These are phyloP conservation scores for Drosophila eugracilis DNA, from an alignment of 1,140 invertebrate genomes.

Conservation along the genomic window DNA sequence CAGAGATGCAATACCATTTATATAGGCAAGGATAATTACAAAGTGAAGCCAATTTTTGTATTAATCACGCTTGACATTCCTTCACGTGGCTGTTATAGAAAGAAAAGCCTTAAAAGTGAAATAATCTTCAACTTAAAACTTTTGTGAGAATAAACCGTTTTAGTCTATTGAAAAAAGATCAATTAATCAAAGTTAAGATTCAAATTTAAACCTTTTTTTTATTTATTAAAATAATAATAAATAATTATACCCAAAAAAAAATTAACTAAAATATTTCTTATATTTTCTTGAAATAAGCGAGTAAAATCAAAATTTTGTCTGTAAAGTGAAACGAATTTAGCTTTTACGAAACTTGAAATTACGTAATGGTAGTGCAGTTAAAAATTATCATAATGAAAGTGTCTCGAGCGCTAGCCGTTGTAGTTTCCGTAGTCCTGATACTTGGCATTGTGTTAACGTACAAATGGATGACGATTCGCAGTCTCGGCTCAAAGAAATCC, in stretches of 20 bases:
- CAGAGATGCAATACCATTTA: not conserved
- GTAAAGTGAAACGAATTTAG: slow-evolving; percentile 1
- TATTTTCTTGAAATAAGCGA: not conserved
- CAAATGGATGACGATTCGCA: slow-evolving; percentile 1
- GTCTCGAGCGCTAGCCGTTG: slow-evolving; percentile 26
- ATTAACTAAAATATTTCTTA: not conserved
- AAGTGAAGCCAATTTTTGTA: not conserved
- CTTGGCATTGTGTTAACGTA: slow-evolving; percentile 19
- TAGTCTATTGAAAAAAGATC: too few species aligned
- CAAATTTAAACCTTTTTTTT: too few species aligned
- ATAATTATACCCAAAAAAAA: not conserved
- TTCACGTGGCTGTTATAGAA: not conserved
- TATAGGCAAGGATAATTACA: not conserved
- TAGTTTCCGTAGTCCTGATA: slow-evolving; percentile 25
- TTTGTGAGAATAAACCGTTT: too few species aligned
- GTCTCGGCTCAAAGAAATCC: not conserved
- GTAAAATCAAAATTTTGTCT: not conserved
- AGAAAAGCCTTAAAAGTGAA: too few species aligned
- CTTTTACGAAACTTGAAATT: not conserved
- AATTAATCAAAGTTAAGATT: too few species aligned
- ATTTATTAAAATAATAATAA: too few species aligned
- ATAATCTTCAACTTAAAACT: too few species aligned
- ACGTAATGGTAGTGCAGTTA: not conserved
- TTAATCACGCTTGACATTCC: not conserved
- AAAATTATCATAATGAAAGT: slow-evolving; percentile 1